Evolutionary conservation across 2,888 invertebrate species (phyloP).

Genomic region (Crossocerus cetratus): DNA sequence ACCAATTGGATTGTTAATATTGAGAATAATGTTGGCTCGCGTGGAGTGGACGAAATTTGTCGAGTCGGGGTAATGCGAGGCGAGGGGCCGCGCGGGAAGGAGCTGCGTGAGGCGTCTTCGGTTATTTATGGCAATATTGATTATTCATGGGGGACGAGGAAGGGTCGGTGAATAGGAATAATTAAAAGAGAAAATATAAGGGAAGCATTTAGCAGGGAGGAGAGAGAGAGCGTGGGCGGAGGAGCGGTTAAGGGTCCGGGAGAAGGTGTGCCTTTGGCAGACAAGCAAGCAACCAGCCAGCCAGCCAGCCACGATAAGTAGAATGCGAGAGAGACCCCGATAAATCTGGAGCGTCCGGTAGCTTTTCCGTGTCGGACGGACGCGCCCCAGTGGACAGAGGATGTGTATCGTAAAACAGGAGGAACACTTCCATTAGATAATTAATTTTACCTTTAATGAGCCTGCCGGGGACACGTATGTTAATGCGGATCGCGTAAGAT

Average conservation of each 20-base stretch:
- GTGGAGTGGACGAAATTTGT: too few relatives aligned
- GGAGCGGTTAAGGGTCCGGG: not conserved
- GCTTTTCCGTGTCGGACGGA: slow-evolving; percentile 22
- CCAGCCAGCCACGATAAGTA: not conserved
- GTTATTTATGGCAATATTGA: too few relatives aligned
- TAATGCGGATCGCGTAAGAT: slow-evolving; percentile 69
- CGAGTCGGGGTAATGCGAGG: too few relatives aligned
- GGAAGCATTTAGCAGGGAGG: too few relatives aligned
- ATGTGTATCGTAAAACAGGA: slow-evolving; percentile 13
- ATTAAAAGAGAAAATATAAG: too few relatives aligned
- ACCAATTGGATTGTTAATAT: too few relatives aligned
- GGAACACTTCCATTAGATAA: slow-evolving; percentile 66
- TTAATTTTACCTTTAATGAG: slow-evolving; percentile 74
- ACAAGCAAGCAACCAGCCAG: not conserved
- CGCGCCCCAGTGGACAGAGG: slow-evolving; percentile 5
- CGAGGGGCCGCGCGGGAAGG: too few relatives aligned
- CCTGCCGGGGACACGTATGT: slow-evolving; percentile 70
- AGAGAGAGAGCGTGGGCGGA: too few relatives aligned
- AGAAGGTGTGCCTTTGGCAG: not conserved
- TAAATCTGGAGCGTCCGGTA: slow-evolving; percentile 16
- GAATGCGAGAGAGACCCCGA: slow-evolving; percentile 10
- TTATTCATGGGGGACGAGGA: too few relatives aligned
- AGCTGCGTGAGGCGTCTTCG: too few relatives aligned
- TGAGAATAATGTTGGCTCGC: too few relatives aligned
- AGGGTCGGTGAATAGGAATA: too few relatives aligned